A percentile compares a stretch with the other conserved stretches of the same genome.
phyloP scores from a whole-genome alignment of 2,888 invertebrate species.

The Pomacea canaliculata region DNA sequence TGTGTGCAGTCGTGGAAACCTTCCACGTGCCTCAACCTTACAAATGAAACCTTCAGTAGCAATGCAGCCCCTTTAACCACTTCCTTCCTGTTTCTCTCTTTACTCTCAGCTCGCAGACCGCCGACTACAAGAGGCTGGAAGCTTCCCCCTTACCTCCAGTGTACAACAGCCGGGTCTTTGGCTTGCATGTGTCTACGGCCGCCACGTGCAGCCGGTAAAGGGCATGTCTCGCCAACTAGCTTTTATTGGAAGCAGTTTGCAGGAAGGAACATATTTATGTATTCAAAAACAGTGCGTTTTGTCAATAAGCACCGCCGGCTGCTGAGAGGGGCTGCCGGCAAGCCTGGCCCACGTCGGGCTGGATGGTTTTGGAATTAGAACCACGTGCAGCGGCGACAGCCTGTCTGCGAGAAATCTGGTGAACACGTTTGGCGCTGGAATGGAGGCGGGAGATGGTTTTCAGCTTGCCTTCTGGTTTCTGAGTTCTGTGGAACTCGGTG shows the following conservation, averaged over 20 bases:
- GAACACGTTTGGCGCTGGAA: constrained; percentile 24
- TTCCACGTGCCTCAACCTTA: no score
- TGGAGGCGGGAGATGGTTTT: background rate
- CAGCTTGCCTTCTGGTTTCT: background rate
- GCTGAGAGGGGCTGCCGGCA: background rate
- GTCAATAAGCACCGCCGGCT: constrained; percentile 32
- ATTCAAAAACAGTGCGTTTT: constrained; percentile 35
- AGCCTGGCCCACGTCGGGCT: background rate
- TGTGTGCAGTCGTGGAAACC: no score
- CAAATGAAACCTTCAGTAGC: no score
- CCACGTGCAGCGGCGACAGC: constrained; percentile 34
- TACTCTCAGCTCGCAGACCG: background rate
- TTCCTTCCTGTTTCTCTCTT: no score
- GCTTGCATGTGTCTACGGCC: background rate
- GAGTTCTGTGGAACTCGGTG: background rate
- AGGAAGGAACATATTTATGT: constrained; percentile 38
- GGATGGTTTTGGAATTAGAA: constrained; percentile 27
- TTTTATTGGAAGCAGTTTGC: constrained; percentile 26
- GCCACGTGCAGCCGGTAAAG: constrained; percentile 4
- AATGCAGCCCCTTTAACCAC: no score
- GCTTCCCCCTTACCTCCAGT: no score
- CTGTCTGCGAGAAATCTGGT: constrained; percentile 33
- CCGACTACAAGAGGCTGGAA: background rate
- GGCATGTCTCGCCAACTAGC: constrained; percentile 31
- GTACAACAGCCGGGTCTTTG: background rate